A percentile compares a stretch with the other conserved stretches of the same genome.
phyloP scores from a whole-genome alignment of 2,888 invertebrate genomes.

The Pasiphila rectangulata region DNA sequence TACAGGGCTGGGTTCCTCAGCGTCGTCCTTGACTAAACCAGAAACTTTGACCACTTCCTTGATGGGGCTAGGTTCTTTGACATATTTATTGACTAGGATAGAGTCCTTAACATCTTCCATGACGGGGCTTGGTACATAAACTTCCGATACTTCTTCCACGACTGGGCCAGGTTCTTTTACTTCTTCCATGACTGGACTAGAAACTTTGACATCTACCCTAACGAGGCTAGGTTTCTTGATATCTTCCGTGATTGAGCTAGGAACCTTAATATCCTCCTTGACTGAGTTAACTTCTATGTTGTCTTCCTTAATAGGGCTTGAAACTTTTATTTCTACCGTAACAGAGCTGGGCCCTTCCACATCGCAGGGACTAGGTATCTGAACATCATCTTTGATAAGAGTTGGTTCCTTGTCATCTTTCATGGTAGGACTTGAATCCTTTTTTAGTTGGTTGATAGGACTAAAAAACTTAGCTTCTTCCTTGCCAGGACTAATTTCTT shows the following conservation, averaged over 20 bases:
- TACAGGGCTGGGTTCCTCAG: too few species aligned
- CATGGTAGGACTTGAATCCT: too few species aligned
- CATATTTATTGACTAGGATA: conserved; percentile 14
- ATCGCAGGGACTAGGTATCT: too few species aligned
- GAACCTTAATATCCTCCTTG: conserved; percentile 3
- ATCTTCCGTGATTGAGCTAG: conserved; percentile 11
- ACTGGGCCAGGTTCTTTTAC: conserved; percentile 7
- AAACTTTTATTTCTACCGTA: too few species aligned
- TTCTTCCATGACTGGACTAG: conserved; percentile 4
- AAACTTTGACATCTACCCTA: neutral
- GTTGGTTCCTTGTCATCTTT: neutral
- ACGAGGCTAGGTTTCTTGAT: conserved; percentile 14
- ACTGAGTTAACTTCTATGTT: conserved; percentile 1
- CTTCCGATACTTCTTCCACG: too few species aligned
- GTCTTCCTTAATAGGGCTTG: conserved; percentile 4
- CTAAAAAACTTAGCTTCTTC: too few species aligned
- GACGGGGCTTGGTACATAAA: too few species aligned
- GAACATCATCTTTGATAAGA: too few species aligned
- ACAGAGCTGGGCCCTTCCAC: conserved; percentile 16
- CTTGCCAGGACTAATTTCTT: too few species aligned
- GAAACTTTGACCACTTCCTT: too few species aligned
- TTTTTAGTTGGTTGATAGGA: too few species aligned
- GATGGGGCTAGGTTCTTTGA: conserved; percentile 7
- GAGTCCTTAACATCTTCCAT: conserved; percentile 15
- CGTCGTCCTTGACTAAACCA: too few species aligned